phyloP scores from a whole-genome alignment of 2,888 invertebrate species.

The Callinectes sapidus region DNA sequence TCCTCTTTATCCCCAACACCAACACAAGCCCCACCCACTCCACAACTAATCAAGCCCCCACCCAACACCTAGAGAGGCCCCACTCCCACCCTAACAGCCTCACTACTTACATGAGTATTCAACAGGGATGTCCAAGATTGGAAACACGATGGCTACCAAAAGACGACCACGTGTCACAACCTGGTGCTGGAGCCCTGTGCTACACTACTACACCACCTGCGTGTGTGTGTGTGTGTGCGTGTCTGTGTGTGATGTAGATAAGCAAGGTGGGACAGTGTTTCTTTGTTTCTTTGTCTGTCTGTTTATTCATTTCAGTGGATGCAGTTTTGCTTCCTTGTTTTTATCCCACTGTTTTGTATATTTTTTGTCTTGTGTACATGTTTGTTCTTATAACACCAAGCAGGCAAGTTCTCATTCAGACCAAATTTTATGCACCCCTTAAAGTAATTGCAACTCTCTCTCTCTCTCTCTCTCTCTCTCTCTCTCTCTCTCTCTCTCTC shows the following conservation, averaged over 20 bases:
- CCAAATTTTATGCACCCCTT: background rate
- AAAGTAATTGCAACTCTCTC: too few species aligned
- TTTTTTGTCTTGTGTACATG: background rate
- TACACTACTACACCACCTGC: background rate
- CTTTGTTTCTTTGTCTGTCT: background rate
- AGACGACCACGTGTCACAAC: conserved; percentile 37
- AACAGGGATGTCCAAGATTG: conserved; percentile 62
- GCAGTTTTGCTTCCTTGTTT: background rate
- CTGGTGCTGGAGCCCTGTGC: background rate
- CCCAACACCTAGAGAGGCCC: background rate
- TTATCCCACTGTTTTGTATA: background rate
- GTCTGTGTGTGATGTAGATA: background rate
- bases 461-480: too few species aligned
- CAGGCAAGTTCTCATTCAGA: background rate
- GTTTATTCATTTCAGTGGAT: background rate
- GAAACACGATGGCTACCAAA: conserved; percentile 68
- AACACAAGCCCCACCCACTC: background rate
- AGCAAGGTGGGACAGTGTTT: too few species aligned
- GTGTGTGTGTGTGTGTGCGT: background rate
- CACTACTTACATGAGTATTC: conserved; percentile 67
- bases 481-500: too few species aligned
- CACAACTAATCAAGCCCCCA: conserved; percentile 14
- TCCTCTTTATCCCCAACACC: background rate
- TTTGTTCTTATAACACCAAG: background rate
- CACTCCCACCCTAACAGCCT: conserved; percentile 19